Evolutionary conservation across 2,797 vertebrate species (phyloP).

Genomic region (Eidolon dupreanum): DNA sequence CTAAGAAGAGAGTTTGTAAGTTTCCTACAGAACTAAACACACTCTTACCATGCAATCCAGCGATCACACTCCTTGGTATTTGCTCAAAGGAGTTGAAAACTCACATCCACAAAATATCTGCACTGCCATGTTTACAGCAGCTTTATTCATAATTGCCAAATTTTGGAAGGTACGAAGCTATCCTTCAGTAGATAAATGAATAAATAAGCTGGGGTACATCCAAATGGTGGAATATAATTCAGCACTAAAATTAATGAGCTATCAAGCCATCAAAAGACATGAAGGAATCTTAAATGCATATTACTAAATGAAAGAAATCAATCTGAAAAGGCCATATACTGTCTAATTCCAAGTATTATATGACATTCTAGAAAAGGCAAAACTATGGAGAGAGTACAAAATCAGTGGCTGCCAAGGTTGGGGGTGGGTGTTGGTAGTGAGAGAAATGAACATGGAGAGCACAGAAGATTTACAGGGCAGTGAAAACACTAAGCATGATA

Average conservation of each 20-base stretch:
- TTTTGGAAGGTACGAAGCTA: background rate
- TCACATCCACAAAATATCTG: background rate
- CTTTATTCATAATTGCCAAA: background rate
- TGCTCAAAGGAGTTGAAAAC: background rate
- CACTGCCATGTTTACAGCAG: background rate
- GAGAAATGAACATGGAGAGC: background rate
- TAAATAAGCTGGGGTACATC: background rate
- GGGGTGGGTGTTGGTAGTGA: background rate
- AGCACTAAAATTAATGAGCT: background rate
- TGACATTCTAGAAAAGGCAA: background rate
- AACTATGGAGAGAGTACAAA: background rate
- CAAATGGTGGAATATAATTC: background rate
- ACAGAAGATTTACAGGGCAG: background rate
- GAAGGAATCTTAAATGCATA: background rate
- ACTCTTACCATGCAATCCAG: background rate
- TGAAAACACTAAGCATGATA: background rate
- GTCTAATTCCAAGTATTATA: background rate
- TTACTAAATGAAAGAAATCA: background rate
- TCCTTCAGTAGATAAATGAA: background rate
- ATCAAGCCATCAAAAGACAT: background rate
- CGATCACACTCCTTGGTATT: background rate
- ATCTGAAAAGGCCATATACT: background rate
- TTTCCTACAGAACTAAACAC: background rate
- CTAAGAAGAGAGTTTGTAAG: background rate
- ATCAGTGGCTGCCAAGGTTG: background rate